A percentile compares a stretch with the other conserved stretches of the same genome.
Conservation (phyloP, 2,888 invertebrate genomes). For the Eueremaeus valkanovi region DNA sequence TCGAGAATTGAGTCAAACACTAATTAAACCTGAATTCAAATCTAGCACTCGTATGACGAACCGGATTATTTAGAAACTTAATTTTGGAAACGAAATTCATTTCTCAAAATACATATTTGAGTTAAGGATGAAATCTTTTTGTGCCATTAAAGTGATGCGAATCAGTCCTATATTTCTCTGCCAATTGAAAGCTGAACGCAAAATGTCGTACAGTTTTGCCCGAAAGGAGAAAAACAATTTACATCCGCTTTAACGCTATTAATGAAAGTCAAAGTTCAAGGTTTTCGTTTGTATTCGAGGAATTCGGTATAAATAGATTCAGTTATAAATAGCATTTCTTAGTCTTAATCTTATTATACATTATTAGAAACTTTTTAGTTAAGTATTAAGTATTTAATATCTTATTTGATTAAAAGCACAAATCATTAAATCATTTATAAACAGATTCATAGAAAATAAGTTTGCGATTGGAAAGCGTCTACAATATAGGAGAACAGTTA, state of each 20-base stretch:
- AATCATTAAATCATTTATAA: background rate
- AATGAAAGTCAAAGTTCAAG: conserved; percentile 26
- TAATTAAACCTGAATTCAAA: background rate
- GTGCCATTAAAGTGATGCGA: background rate
- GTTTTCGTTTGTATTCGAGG: background rate
- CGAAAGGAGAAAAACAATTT: conserved; percentile 23
- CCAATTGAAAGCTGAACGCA: background rate
- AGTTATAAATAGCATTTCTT: background rate
- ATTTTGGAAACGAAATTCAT: background rate
- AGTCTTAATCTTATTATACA: background rate
- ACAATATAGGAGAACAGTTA: too few species aligned
- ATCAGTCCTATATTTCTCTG: background rate
- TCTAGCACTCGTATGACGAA: background rate
- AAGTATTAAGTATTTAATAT: background rate
- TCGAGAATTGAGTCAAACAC: background rate
- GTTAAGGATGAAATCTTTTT: background rate
- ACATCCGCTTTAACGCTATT: conserved; percentile 18
- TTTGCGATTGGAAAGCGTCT: background rate
- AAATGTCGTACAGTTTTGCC: background rate
- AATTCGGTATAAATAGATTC: background rate
- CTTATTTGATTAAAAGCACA: too few species aligned
- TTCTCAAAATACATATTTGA: background rate
- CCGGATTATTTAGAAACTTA: background rate
- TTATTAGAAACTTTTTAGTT: background rate
- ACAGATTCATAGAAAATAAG: background rate